Evolutionary conservation across 2,888 invertebrate genomes (phyloP).

Genomic region (Eilema caniola): DNA sequence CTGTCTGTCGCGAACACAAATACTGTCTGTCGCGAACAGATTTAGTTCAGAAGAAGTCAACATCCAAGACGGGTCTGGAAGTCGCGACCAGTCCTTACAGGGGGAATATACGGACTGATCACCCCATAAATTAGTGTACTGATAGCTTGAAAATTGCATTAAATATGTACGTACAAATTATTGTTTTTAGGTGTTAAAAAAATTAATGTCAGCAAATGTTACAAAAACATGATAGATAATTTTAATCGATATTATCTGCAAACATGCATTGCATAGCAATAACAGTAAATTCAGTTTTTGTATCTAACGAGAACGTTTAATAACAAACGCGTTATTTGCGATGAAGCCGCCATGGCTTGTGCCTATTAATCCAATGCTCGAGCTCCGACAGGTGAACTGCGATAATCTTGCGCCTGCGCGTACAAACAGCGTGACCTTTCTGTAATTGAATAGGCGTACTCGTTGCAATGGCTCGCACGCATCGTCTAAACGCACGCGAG

Average conservation of each 20-base stretch:
- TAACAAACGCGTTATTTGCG: conserved; percentile 45
- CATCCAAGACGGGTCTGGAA: too few species aligned
- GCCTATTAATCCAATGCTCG: conserved; percentile 67
- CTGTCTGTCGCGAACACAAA: too few species aligned
- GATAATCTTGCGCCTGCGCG: conserved; percentile 80
- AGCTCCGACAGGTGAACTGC: conserved; percentile 78
- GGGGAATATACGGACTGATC: too few species aligned
- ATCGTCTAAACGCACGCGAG: conserved; percentile 78
- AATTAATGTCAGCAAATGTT: neutral
- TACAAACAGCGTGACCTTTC: conserved; percentile 82
- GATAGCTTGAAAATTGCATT: neutral
- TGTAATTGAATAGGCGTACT: conserved; percentile 84
- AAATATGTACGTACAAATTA: neutral
- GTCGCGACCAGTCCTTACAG: too few species aligned
- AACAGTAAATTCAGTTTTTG: conserved; percentile 37
- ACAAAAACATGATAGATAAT: conserved; percentile 39
- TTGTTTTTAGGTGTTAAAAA: conserved; percentile 7
- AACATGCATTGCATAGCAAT: conserved; percentile 37
- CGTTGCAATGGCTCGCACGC: conserved; percentile 73
- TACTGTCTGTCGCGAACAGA: too few species aligned
- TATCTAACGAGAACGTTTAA: conserved; percentile 55
- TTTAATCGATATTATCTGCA: conserved; percentile 32
- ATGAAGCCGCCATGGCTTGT: conserved; percentile 27
- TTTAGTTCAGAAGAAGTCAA: too few species aligned
- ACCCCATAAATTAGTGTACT: too few species aligned